phyloP scores from a whole-genome alignment of 2,113 vertebrate species.

The Illadopsis cleaveri region DNA sequence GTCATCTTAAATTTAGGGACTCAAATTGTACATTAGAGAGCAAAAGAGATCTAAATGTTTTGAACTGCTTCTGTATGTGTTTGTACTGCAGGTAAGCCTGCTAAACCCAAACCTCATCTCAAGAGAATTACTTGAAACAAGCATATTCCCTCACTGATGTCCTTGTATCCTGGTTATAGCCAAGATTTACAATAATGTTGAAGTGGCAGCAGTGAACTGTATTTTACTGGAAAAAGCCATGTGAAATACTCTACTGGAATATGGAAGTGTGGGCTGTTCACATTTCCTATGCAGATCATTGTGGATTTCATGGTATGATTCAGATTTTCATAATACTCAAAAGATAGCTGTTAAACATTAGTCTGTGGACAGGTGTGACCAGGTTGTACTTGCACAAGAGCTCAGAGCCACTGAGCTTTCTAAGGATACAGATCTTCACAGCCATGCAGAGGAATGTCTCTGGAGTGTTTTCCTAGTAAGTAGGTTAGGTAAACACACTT shows the following conservation, averaged over 20 bases:
- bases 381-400: not conserved
- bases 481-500: not conserved
- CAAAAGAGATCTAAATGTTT: not conserved
- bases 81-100: not conserved
- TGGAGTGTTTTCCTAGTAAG: not conserved
- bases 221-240: not conserved
- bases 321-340: not conserved
- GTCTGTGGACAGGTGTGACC: not conserved
- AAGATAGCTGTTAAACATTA: not conserved
- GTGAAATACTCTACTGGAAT: not conserved
- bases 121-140: not conserved
- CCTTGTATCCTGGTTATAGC: not conserved
- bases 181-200: not conserved
- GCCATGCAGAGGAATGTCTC: not conserved
- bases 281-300: not conserved
- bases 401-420: not conserved
- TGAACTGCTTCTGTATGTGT: not conserved
- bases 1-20: not conserved
- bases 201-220: not conserved
- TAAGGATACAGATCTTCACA: not conserved
- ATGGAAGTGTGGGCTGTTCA: not conserved
- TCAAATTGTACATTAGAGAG: not conserved
- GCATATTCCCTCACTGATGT: not conserved
- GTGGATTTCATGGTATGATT: not conserved
- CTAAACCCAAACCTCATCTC: not conserved